Percentiles rank a stretch among this genome's conserved stretches.
These are phyloP conservation scores for Sialis lutaria DNA, from an alignment of 2,888 invertebrate species.

Conservation along the genomic window DNA sequence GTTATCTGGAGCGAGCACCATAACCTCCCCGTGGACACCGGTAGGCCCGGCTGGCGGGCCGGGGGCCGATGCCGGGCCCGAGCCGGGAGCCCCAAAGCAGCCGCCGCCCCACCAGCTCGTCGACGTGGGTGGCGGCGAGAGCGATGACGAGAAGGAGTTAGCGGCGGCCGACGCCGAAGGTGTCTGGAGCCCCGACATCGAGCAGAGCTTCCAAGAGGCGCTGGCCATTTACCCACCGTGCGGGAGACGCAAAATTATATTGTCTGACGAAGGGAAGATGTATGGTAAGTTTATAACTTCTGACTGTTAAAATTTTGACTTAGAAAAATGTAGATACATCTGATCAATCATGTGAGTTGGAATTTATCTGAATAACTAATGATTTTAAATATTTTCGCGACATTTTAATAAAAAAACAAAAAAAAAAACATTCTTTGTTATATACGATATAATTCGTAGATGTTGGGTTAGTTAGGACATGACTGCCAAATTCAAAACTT, in stretches of 20 bases:
- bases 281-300: slow-evolving; percentile 70
- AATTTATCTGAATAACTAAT: neutral
- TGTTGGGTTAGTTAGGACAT: no score
- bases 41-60: no score
- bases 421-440: no score
- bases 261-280: slow-evolving; percentile 99
- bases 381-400: neutral
- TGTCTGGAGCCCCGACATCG: slow-evolving; percentile 99
- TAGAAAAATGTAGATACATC: no score
- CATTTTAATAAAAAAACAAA: no score
- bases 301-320: no score
- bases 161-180: slow-evolving; percentile 98
- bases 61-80: no score
- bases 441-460: no score
- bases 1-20: no score
- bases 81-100: no score
- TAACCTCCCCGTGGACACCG: no score
- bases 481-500: no score
- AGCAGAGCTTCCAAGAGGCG: slow-evolving; percentile 99
- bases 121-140: slow-evolving; percentile 92
- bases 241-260: slow-evolving; percentile 97
- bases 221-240: slow-evolving; percentile 99
- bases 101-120: slow-evolving; percentile 62
- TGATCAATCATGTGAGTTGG: neutral
- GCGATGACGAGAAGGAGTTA: slow-evolving; percentile 79